These are phyloP conservation scores for Oligia strigilis DNA, from an alignment of 2,888 invertebrate genomes.

Conservation along the genomic window DNA sequence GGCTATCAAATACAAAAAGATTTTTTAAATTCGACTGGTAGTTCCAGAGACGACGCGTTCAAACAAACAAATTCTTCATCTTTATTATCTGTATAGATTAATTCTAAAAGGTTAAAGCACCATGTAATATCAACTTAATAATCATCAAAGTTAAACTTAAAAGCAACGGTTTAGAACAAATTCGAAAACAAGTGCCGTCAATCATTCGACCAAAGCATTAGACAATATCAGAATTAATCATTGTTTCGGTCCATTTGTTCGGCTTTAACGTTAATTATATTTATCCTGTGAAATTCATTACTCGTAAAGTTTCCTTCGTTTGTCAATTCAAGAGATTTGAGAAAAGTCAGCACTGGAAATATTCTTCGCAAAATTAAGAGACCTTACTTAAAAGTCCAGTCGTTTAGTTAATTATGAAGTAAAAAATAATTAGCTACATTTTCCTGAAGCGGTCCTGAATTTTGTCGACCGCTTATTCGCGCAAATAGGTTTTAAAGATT, in stretches of 20 bases:
- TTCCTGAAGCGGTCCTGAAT: background rate
- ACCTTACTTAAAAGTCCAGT: conserved; percentile 23
- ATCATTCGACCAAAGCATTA: conserved; percentile 30
- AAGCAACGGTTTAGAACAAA: conserved; percentile 12
- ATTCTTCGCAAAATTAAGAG: conserved; percentile 31
- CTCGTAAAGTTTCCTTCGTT: conserved; percentile 26
- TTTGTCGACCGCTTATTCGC: background rate
- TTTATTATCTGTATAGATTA: background rate
- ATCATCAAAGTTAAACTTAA: conserved; percentile 5
- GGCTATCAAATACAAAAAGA: too few relatives aligned
- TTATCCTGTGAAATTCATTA: conserved; percentile 42
- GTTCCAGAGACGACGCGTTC: too few relatives aligned
- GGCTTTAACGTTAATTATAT: conserved; percentile 47
- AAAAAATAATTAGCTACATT: conserved; percentile 7
- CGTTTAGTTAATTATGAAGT: conserved; percentile 38
- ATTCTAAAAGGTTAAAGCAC: background rate
- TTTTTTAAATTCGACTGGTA: too few relatives aligned
- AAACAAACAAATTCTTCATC: background rate
- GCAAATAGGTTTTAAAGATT: background rate
- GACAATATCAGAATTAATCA: conserved; percentile 48
- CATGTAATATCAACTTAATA: background rate
- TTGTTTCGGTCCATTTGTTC: conserved; percentile 41
- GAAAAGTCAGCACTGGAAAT: conserved; percentile 33
- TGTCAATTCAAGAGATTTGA: conserved; percentile 35
- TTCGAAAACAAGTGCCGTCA: conserved; percentile 24